A percentile compares a stretch with the other conserved stretches of the same genome.
Evolutionary conservation across 1,140 invertebrate genomes (phyloP).

Genomic region (Coptotermes formosanus): DNA sequence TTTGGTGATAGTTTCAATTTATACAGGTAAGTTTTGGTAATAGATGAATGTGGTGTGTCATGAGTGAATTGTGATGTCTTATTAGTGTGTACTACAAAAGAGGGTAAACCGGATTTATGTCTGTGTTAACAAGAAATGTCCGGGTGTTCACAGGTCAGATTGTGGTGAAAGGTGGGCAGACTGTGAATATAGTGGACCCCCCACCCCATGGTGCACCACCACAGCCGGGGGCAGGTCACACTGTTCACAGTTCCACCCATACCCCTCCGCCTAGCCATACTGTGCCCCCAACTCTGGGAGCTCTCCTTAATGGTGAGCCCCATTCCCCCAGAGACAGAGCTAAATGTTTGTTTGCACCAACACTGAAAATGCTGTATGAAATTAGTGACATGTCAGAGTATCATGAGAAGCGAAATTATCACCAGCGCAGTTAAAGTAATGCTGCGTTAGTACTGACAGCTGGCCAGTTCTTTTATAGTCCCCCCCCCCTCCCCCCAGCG

Average conservation of each 20-base stretch:
- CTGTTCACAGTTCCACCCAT: constrained; percentile 7
- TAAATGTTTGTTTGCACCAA: constrained; percentile 2
- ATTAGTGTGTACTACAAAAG: too few relatives aligned
- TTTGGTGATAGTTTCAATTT: too few relatives aligned
- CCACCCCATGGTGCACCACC: constrained; percentile 1
- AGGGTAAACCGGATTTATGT: neutral
- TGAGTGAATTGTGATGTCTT: too few relatives aligned
- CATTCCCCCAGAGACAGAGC: neutral
- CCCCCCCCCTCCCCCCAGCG: too few relatives aligned
- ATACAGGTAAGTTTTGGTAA: too few relatives aligned
- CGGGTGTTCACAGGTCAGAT: constrained; percentile 27
- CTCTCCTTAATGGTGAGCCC: constrained; percentile 29
- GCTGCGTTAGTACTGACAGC: neutral
- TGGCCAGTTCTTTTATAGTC: neutral
- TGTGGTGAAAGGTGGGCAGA: constrained; percentile 19
- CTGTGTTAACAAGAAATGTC: neutral
- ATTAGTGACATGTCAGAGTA: neutral
- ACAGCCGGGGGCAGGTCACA: neutral
- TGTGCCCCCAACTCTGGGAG: constrained; percentile 24
- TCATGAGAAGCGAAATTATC: too few relatives aligned
- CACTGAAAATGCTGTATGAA: neutral
- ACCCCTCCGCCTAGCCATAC: constrained; percentile 22
- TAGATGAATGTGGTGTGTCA: too few relatives aligned
- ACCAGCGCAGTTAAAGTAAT: too few relatives aligned
- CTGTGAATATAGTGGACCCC: constrained; percentile 16